phyloP scores from a whole-genome alignment of 2,888 invertebrate species.

The Lasioglossum leucozonium region DNA sequence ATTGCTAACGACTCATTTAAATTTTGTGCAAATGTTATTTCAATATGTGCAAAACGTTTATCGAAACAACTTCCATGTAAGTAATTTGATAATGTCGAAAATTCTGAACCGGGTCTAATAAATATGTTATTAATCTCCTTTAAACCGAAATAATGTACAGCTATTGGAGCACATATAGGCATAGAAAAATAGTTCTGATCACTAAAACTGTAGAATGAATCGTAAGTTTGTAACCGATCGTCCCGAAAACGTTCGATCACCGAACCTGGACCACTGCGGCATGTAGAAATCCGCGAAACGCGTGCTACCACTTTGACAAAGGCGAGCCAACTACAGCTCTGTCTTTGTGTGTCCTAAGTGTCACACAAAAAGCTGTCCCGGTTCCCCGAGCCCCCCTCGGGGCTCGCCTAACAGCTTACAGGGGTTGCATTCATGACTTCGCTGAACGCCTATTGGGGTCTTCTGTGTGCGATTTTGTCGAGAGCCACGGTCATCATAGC shows the following conservation, averaged over 20 bases:
- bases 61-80: too few species aligned
- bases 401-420: conserved; percentile 76
- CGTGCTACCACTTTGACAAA: conserved; percentile 53
- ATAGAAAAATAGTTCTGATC: too few species aligned
- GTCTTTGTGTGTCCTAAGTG: conserved; percentile 76
- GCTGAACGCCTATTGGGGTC: conserved; percentile 65
- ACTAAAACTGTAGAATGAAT: too few species aligned
- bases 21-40: too few species aligned
- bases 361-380: conserved; percentile 74
- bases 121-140: too few species aligned
- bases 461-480: conserved; percentile 70
- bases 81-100: too few species aligned
- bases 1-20: too few species aligned
- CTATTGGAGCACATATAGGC: too few species aligned
- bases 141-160: too few species aligned
- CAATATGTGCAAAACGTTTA: too few species aligned
- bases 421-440: conserved; percentile 77
- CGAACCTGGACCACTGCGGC: not conserved
- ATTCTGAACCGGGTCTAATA: too few species aligned
- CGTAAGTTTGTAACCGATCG: not conserved
- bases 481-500: conserved; percentile 73
- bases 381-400: conserved; percentile 19
- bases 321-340: conserved; percentile 74
- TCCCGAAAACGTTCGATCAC: not conserved
- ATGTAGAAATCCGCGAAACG: conserved; percentile 37